Percentiles rank a stretch among this genome's conserved stretches.
These are phyloP conservation scores for Ochotona curzoniae DNA, from an alignment of 2,113 vertebrate genomes.

Conservation along the genomic window DNA sequence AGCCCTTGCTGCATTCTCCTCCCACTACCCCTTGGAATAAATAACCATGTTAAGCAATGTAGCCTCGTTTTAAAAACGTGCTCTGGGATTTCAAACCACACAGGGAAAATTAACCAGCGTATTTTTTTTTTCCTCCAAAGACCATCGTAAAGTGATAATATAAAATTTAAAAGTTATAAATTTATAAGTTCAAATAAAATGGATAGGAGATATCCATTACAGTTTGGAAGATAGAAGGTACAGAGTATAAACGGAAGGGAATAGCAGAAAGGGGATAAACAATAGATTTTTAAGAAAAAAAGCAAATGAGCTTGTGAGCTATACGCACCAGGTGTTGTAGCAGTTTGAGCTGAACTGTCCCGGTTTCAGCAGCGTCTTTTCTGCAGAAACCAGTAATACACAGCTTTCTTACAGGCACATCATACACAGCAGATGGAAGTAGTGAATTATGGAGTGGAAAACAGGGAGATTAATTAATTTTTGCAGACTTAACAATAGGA, in stretches of 20 bases:
- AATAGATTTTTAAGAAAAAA: not conserved
- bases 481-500: not conserved
- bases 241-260: not conserved
- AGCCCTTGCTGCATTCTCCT: not conserved
- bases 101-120: not conserved
- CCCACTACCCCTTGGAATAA: not conserved
- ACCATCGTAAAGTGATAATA: not conserved
- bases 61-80: not conserved
- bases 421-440: not conserved
- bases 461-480: not conserved
- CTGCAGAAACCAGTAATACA: not conserved
- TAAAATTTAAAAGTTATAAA: not conserved
- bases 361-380: not conserved
- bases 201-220: not conserved
- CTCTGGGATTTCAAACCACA: not conserved
- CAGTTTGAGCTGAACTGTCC: not conserved
- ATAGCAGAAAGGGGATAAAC: not conserved
- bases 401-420: not conserved
- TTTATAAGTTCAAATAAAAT: slow-evolving; percentile 35
- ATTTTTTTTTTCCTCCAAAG: not conserved
- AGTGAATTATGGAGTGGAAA: not conserved
- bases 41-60: not conserved
- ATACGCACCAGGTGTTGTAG: not conserved
- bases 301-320: not conserved
- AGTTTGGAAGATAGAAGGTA: not conserved